Conservation (phyloP, 2,113 vertebrate species). For the Turnix velox region DNA sequence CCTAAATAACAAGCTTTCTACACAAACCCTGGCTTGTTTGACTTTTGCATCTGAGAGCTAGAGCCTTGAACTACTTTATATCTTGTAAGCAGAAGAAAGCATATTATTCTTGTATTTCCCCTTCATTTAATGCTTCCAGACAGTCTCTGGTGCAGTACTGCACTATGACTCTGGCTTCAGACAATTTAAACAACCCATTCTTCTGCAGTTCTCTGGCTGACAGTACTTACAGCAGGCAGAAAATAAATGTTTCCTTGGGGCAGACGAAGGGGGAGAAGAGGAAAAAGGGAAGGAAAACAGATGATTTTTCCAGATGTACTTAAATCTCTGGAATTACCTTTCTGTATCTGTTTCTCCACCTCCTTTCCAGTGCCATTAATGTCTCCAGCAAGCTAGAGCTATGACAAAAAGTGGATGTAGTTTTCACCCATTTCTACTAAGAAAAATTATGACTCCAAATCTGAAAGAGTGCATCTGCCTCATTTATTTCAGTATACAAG, state of each 20-base stretch:
- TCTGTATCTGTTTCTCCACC: not conserved
- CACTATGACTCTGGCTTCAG: not conserved
- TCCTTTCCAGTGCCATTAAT: not conserved
- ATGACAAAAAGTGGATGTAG: not conserved
- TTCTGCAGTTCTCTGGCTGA: not conserved
- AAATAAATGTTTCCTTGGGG: not conserved
- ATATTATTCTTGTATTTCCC: not conserved
- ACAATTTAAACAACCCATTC: not conserved
- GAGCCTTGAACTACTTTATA: slow-evolving; percentile 13
- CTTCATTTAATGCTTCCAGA: not conserved
- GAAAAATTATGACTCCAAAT: not conserved
- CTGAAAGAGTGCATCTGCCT: not conserved
- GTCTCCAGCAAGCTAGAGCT: not conserved
- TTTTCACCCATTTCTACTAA: not conserved
- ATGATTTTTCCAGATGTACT: not conserved
- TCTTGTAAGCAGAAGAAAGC: slow-evolving; percentile 15
- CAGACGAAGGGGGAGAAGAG: fast-evolving
- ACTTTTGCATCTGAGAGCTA: not conserved
- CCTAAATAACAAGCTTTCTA: slow-evolving; percentile 47
- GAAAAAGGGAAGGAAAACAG: not conserved
- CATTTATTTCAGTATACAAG: not conserved
- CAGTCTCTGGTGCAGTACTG: not conserved
- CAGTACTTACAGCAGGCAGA: not conserved
- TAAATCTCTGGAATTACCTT: not conserved
- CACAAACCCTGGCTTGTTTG: not conserved